These are phyloP conservation scores for Leuctra nigra DNA, from an alignment of 2,888 invertebrate genomes.

Conservation along the genomic window DNA sequence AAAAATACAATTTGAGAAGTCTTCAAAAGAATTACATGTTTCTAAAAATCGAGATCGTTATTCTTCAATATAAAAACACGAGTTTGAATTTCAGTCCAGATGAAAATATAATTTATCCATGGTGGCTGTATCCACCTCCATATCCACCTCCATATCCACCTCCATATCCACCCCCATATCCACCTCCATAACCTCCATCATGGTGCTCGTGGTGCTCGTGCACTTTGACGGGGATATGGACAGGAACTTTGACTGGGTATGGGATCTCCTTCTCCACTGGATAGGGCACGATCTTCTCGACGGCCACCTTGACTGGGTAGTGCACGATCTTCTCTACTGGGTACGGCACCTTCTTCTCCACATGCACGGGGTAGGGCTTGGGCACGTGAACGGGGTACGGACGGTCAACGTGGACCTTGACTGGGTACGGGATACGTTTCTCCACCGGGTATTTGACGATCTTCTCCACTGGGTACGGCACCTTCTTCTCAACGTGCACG, in stretches of 20 bases:
- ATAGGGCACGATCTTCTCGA: slow-evolving; percentile 39
- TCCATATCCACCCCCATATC: not conserved
- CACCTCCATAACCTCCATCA: not conserved
- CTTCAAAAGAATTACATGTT: too few species aligned
- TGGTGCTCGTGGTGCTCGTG: slow-evolving; percentile 52
- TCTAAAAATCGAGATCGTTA: too few species aligned
- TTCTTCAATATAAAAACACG: too few species aligned
- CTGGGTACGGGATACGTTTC: slow-evolving; percentile 42
- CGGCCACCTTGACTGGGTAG: slow-evolving; percentile 40
- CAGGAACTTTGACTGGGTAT: slow-evolving; percentile 58
- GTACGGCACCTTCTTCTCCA: slow-evolving; percentile 42
- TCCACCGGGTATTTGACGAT: slow-evolving; percentile 59
- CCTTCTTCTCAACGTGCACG: slow-evolving; percentile 48
- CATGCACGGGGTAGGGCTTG: slow-evolving; percentile 40
- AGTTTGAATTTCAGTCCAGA: not conserved
- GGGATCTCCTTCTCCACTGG: slow-evolving; percentile 52
- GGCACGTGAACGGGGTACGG: slow-evolving; percentile 37
- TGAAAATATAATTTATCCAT: too few species aligned
- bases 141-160: slow-evolving; percentile 1
- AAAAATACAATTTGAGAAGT: too few species aligned
- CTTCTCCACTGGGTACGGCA: slow-evolving; percentile 41
- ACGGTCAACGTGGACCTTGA: slow-evolving; percentile 43
- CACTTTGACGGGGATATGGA: slow-evolving; percentile 50
- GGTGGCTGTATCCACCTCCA: not conserved
- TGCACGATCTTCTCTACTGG: slow-evolving; percentile 39